Base-by-base conservation (phyloP, 2,797 vertebrate genomes). In the Coluber constrictor region DNA sequence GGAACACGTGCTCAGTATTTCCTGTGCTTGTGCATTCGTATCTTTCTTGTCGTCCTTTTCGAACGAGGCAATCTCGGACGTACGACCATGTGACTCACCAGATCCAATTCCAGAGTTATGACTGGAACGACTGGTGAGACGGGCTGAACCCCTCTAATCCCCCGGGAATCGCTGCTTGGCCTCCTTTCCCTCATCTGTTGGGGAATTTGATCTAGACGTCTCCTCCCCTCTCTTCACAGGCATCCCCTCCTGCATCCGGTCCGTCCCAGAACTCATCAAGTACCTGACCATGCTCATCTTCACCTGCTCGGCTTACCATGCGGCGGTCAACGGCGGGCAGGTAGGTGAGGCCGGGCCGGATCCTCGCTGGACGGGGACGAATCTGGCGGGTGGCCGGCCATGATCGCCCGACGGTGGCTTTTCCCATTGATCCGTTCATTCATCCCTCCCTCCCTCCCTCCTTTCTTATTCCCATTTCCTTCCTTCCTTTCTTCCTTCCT, bases 251-350 rank as follows among this genome's bases (percentile, higher is more conserved):
- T 89, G 60, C 51, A 92, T 98, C 90, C 92, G 87, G 15, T 94
- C 95, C 11, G 89, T 89, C 10, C 91, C 90, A 54, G 96, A 97
- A 89, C 93, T 97, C 32, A 90, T 93, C 29, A 97, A 97, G 90
- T 97, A 97, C 32, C 94, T 98, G 74, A 97, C 97, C 25, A 97
- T 97, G 93, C 43, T 96, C 89, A 97, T 98, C 94, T 98, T 98
- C 92, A 97, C 96, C 15, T 97, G 97, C 74, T 97, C 97, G 0
- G 97, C 96, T 51, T 96, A 97, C 63, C 97, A 97, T 0, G 95
- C 97, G 0, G 96, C 97, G 0, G 96, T 97, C 70, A 97, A 97
- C 51, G 97, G 93, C 12, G 97, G 97, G 16, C 97, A 98, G 97
- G 97, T 97, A n/a, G 93, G 93, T 12, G 18, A 15, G 8, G 18